These are phyloP conservation scores for Drosophila leontia DNA, from an alignment of 1,140 invertebrate genomes.

Conservation along the genomic window DNA sequence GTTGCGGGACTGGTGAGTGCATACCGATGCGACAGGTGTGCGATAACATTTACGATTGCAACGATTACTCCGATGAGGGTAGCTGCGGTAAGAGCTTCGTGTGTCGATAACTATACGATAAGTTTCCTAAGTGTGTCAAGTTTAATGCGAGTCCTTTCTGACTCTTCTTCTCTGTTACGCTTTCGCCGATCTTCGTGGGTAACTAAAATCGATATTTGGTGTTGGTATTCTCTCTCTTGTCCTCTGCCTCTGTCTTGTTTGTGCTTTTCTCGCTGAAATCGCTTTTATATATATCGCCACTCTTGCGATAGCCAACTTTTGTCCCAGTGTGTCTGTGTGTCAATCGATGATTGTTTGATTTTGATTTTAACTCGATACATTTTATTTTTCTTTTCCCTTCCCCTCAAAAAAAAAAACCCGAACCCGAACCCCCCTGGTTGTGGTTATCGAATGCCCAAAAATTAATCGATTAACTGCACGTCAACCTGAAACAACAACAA, in stretches of 20 bases:
- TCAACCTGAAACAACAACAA: conserved; percentile 40
- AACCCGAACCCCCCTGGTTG: conserved; percentile 56
- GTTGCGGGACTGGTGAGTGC: conserved; percentile 89
- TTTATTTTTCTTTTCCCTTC: conserved; percentile 73
- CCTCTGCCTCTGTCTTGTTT: conserved; percentile 13
- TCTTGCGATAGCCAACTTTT: conserved; percentile 15
- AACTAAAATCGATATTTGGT: conserved; percentile 54
- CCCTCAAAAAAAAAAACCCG: conserved; percentile 20
- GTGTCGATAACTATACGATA: conserved; percentile 47
- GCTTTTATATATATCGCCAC: conserved; percentile 10
- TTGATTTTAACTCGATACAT: conserved; percentile 53
- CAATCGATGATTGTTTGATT: conserved; percentile 39
- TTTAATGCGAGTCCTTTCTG: not conserved
- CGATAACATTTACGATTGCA: conserved; percentile 89
- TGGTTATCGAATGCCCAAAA: conserved; percentile 70
- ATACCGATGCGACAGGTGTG: conserved; percentile 88
- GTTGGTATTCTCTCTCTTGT: conserved; percentile 18
- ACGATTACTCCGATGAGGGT: conserved; percentile 90
- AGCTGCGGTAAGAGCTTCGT: conserved; percentile 88
- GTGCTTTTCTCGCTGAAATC: conserved; percentile 18
- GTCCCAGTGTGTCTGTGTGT: conserved; percentile 46
- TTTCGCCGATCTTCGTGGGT: conserved; percentile 30
- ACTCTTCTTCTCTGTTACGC: not conserved
- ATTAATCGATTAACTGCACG: conserved; percentile 81
- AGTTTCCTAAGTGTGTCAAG: conserved; percentile 2